Evolutionary conservation across 2,888 invertebrate species (phyloP).

Genomic region (Dynastes tityus): DNA sequence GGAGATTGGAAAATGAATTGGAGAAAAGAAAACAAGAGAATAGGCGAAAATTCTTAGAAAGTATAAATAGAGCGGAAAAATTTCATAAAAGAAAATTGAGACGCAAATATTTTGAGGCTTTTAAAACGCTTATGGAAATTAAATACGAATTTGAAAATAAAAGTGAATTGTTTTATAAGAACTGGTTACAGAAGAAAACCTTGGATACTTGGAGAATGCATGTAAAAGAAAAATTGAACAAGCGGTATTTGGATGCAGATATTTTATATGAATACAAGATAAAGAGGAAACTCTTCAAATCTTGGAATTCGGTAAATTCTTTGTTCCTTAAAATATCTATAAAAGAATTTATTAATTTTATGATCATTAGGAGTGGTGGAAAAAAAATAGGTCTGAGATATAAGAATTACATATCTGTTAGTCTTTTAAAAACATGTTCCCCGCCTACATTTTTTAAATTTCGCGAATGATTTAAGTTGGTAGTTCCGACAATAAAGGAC

Average conservation of each 20-base stretch:
- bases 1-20: slow-evolving; percentile 74
- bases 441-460: no score
- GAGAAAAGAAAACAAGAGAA: slow-evolving; percentile 76
- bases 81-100: slow-evolving; percentile 68
- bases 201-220: slow-evolving; percentile 66
- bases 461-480: no score
- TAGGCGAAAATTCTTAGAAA: slow-evolving; percentile 68
- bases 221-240: slow-evolving; percentile 53
- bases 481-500: no score
- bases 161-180: slow-evolving; percentile 61
- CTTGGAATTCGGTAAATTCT: slow-evolving; percentile 71
- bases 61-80: slow-evolving; percentile 69
- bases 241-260: slow-evolving; percentile 75
- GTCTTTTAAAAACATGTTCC: no score
- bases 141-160: slow-evolving; percentile 65
- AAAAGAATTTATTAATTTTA: no score
- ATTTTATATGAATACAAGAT: slow-evolving; percentile 73
- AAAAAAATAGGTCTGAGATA: no score
- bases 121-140: slow-evolving; percentile 65
- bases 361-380: no score
- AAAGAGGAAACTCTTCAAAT: slow-evolving; percentile 69
- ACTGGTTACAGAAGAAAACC: slow-evolving; percentile 57
- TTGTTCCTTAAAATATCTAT: neutral
- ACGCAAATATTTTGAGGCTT: slow-evolving; percentile 65
- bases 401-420: no score